Evolutionary conservation across 2,888 invertebrate species (phyloP).

Genomic region (Agrenia bidenticulata): DNA sequence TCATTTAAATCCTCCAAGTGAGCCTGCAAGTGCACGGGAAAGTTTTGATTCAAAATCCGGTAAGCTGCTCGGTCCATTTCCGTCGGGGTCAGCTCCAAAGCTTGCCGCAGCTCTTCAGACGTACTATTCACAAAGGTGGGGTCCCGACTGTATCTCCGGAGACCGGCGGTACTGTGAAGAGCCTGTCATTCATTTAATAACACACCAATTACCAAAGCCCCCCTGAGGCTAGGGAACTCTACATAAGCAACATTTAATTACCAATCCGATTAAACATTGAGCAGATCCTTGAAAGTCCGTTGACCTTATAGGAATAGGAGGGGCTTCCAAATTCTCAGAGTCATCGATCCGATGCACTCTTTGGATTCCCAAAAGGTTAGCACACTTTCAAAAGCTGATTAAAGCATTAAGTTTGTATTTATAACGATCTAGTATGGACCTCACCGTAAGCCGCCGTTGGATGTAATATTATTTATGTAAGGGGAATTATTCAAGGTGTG

Average conservation of each 20-base stretch:
- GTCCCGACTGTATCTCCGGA: conserved; percentile 17
- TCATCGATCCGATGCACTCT: conserved; percentile 15
- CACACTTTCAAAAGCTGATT: no score
- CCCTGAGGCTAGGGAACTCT: no score
- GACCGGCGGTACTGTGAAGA: conserved; percentile 6
- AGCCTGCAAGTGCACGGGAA: conserved; percentile 19
- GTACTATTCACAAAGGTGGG: conserved; percentile 17
- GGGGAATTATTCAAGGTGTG: not conserved
- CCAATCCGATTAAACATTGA: conserved; percentile 19
- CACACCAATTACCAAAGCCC: no score
- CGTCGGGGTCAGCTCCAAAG: conserved; percentile 16
- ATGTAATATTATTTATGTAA: not conserved
- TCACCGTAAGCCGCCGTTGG: not conserved
- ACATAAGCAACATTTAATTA: not conserved
- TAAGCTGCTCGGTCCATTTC: conserved; percentile 23
- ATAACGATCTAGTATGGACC: no score
- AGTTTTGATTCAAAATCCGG: conserved; percentile 17
- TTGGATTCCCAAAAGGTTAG: not conserved
- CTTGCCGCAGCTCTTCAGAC: conserved; percentile 17
- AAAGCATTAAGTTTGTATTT: no score
- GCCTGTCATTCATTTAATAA: conserved; percentile 11
- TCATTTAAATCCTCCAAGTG: not conserved
- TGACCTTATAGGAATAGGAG: conserved; percentile 18
- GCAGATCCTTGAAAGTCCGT: conserved; percentile 13
- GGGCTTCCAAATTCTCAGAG: conserved; percentile 17